These are phyloP conservation scores for Helleia helle DNA, from an alignment of 2,888 invertebrate genomes.

Conservation along the genomic window DNA sequence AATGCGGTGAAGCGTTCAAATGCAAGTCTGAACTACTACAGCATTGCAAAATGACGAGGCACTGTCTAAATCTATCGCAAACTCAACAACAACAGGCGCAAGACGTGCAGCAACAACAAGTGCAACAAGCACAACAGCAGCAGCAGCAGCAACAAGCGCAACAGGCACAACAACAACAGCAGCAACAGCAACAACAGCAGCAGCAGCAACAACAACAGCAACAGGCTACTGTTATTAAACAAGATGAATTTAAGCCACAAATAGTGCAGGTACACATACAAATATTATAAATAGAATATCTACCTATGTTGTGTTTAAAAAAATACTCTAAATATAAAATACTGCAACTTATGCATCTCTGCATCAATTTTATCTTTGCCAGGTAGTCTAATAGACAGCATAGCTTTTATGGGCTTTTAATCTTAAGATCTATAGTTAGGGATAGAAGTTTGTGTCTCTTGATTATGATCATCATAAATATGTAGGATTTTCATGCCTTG, in stretches of 20 bases:
- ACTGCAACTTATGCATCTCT: no score
- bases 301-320: neutral
- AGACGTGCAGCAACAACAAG: slow-evolving; percentile 49
- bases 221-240: slow-evolving; percentile 64
- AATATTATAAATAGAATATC: neutral
- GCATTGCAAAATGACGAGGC: slow-evolving; percentile 76
- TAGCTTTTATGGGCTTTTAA: no score
- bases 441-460: no score
- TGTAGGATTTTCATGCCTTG: no score
- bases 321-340: no score
- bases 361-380: no score
- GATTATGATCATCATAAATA: no score
- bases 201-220: slow-evolving; percentile 40
- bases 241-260: slow-evolving; percentile 67
- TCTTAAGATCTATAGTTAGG: no score
- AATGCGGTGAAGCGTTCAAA: slow-evolving; percentile 85
- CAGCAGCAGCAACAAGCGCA: slow-evolving; percentile 48
- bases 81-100: slow-evolving; percentile 39
- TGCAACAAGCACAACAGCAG: slow-evolving; percentile 49
- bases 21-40: slow-evolving; percentile 80
- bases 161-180: slow-evolving; percentile 45
- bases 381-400: no score
- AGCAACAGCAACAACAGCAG: slow-evolving; percentile 43
- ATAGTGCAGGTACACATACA: slow-evolving; percentile 64
- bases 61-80: slow-evolving; percentile 37